Conservation (phyloP, 2,113 vertebrate species). For the Muntiacus muntjak region DNA sequence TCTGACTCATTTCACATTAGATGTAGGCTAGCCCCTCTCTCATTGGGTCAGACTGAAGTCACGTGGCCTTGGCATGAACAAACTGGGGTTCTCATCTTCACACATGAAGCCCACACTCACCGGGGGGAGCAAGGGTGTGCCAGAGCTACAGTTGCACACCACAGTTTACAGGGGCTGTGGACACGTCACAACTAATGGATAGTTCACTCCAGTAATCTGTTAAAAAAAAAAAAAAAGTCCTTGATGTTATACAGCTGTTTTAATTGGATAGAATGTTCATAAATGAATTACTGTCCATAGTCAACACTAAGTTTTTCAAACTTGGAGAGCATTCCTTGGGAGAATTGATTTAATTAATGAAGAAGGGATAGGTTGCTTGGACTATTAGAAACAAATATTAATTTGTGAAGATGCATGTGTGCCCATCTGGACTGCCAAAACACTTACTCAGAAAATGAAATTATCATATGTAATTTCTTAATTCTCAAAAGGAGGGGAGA, state of each 20-base stretch:
- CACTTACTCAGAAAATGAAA: not conserved
- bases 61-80: not conserved
- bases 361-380: not conserved
- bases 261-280: not conserved
- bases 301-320: not conserved
- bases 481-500: not conserved
- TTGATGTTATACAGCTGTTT: not conserved
- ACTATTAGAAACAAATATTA: not conserved
- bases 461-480: not conserved
- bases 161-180: not conserved
- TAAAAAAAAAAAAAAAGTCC: not conserved
- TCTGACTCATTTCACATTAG: not conserved
- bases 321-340: not conserved
- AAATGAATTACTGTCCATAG: not conserved
- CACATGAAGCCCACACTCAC: not conserved
- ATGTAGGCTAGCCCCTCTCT: fast-evolving
- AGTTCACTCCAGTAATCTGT: not conserved
- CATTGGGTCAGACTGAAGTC: not conserved
- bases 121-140: fast-evolving
- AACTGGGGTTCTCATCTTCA: not conserved
- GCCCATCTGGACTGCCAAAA: not conserved
- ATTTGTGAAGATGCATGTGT: not conserved
- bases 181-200: not conserved
- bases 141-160: fast-evolving
- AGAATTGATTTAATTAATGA: not conserved